Percentiles rank a stretch among this genome's conserved stretches.
Evolutionary conservation across 1,140 invertebrate species (phyloP).

Genomic region (Amyelois transitella): DNA sequence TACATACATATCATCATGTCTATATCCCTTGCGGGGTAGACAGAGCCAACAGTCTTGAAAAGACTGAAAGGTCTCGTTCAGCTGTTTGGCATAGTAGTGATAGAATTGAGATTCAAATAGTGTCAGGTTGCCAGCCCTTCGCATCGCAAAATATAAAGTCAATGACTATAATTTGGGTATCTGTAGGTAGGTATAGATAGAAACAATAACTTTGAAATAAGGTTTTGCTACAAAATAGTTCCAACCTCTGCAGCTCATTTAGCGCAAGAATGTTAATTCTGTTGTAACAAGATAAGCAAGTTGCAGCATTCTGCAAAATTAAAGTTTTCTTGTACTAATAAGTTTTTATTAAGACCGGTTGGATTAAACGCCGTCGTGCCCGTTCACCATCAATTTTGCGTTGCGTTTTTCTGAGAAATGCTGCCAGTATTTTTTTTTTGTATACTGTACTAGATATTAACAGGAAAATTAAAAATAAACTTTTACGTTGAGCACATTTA

Average conservation of each 20-base stretch:
- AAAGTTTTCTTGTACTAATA: background rate
- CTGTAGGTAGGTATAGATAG: background rate
- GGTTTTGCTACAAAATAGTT: background rate
- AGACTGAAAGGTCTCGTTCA: too few relatives aligned
- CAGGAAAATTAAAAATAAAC: too few relatives aligned
- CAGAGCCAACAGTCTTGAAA: too few relatives aligned
- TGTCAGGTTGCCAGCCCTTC: too few relatives aligned
- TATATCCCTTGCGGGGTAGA: too few relatives aligned
- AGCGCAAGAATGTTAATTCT: background rate
- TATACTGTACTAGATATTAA: too few relatives aligned
- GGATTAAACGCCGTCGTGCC: background rate
- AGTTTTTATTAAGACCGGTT: background rate
- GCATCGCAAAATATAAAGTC: too few relatives aligned
- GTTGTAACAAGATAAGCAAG: background rate
- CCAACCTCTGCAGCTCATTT: background rate
- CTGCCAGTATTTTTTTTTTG: too few relatives aligned
- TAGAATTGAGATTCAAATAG: too few relatives aligned
- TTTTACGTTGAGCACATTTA: too few relatives aligned
- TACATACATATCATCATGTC: too few relatives aligned
- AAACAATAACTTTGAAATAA: background rate
- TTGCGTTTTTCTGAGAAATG: background rate
- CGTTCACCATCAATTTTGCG: background rate
- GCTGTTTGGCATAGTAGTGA: too few relatives aligned
- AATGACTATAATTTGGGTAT: background rate
- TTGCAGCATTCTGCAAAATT: background rate